These are phyloP conservation scores for Myotis myotis DNA, from an alignment of 2,797 vertebrate species.

Conservation along the genomic window DNA sequence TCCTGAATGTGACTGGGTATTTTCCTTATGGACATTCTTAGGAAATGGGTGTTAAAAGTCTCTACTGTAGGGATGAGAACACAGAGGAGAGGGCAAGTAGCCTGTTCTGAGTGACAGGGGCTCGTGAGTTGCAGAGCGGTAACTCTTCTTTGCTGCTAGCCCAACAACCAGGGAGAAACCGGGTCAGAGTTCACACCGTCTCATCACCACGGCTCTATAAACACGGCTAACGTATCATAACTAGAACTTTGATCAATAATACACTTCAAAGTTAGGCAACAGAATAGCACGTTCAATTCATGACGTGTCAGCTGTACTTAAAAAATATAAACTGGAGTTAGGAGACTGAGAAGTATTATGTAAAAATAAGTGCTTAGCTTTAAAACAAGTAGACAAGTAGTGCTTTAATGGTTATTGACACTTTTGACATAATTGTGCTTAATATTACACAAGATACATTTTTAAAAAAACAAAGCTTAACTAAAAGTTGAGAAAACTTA, in stretches of 20 bases:
- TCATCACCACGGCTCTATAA: background rate
- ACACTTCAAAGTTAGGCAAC: background rate
- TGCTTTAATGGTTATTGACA: background rate
- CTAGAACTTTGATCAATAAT: background rate
- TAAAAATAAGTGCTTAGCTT: background rate
- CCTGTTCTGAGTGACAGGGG: background rate
- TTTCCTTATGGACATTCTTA: background rate
- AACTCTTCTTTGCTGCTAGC: background rate
- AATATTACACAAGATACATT: background rate
- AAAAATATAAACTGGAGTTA: background rate
- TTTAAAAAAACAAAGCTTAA: background rate
- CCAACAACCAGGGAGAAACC: background rate
- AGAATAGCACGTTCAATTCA: background rate
- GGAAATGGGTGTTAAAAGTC: background rate
- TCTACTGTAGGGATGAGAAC: background rate
- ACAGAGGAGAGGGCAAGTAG: background rate
- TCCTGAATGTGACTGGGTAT: too few relatives aligned
- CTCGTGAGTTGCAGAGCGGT: background rate
- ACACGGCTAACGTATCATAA: background rate
- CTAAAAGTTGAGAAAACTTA: background rate
- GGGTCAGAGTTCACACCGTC: background rate
- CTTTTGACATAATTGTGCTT: background rate
- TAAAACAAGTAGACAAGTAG: background rate
- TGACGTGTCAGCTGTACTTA: background rate
- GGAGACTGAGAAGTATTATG: background rate